Conservation (phyloP, 2,113 vertebrate genomes). For the Lucifuga dentata region DNA sequence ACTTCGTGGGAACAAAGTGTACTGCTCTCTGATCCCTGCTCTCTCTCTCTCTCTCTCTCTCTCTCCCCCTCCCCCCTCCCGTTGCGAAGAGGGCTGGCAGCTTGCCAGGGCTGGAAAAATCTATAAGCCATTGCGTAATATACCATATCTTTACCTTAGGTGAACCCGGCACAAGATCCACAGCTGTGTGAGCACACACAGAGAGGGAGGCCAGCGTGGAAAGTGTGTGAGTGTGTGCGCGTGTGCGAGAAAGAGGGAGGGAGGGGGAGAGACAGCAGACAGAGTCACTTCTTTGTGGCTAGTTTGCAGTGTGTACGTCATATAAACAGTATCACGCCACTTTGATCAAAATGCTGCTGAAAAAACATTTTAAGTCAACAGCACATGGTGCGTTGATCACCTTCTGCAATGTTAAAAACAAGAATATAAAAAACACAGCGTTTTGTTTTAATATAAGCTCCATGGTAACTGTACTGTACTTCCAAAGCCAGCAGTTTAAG, state of each 20-base stretch:
- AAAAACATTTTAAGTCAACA: slow-evolving; percentile 38
- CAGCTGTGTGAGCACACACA: slow-evolving; percentile 74
- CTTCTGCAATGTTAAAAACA: slow-evolving; percentile 44
- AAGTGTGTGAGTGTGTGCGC: slow-evolving; percentile 42
- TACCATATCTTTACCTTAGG: slow-evolving; percentile 84
- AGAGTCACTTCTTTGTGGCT: slow-evolving; percentile 64
- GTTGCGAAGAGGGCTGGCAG: slow-evolving; percentile 66
- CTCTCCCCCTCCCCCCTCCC: slow-evolving; percentile 28
- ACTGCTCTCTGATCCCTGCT: slow-evolving; percentile 64
- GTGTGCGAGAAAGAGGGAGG: slow-evolving; percentile 21
- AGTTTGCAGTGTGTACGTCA: slow-evolving; percentile 56
- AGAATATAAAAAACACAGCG: slow-evolving; percentile 47
- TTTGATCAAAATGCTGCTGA: slow-evolving; percentile 66
- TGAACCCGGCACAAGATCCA: slow-evolving; percentile 78
- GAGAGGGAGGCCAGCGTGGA: slow-evolving; percentile 18
- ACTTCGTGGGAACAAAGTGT: slow-evolving; percentile 80
- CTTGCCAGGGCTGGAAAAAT: slow-evolving; percentile 81
- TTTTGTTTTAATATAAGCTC: slow-evolving; percentile 54
- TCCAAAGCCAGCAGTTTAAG: slow-evolving; percentile 17
- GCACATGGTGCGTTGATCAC: slow-evolving; percentile 22
- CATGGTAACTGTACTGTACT: slow-evolving; percentile 36
- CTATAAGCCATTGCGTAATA: slow-evolving; percentile 84
- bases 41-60: slow-evolving; percentile 12
- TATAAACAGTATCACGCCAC: slow-evolving; percentile 72
- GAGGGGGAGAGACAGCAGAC: slow-evolving; percentile 26